Conservation (phyloP, 2,888 invertebrate species). For the Trissoscelio sp. region DNA sequence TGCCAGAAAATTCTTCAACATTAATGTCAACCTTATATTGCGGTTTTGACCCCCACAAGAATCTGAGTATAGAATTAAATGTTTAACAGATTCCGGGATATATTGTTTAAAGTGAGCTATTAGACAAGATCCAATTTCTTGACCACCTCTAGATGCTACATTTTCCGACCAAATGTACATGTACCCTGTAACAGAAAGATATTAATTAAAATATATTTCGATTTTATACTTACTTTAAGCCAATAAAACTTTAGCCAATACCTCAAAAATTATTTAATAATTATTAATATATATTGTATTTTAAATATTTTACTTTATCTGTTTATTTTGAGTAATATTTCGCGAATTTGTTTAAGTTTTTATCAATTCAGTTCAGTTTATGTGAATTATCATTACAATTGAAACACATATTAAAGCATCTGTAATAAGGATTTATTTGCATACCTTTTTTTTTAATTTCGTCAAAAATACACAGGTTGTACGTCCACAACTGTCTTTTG, state of each 20-base stretch:
- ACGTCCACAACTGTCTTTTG: constrained; percentile 44
- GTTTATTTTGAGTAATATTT: no score
- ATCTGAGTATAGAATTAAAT: constrained; percentile 71
- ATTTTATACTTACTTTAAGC: neutral
- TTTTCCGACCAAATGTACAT: constrained; percentile 56
- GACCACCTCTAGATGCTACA: constrained; percentile 42
- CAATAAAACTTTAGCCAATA: neutral
- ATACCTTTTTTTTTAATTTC: constrained; percentile 27
- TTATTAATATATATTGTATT: no score
- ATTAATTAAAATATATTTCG: neutral
- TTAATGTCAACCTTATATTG: constrained; percentile 1
- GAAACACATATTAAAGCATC: neutral
- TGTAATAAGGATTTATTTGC: neutral
- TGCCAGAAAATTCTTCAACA: constrained; percentile 16
- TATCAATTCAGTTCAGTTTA: no score
- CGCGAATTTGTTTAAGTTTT: no score
- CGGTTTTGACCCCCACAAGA: constrained; percentile 47
- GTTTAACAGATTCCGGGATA: constrained; percentile 12
- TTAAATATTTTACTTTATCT: no score
- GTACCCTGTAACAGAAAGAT: constrained; percentile 25
- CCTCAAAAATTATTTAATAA: neutral
- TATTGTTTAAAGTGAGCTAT: constrained; percentile 32
- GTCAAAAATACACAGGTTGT: constrained; percentile 33
- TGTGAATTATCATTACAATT: neutral
- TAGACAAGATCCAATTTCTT: constrained; percentile 54